Evolutionary conservation across 2,113 vertebrate genomes (phyloP), one percentile per base, ranked within the genome.

Genomic region (Sarotherodon lohbergeri): DNA sequence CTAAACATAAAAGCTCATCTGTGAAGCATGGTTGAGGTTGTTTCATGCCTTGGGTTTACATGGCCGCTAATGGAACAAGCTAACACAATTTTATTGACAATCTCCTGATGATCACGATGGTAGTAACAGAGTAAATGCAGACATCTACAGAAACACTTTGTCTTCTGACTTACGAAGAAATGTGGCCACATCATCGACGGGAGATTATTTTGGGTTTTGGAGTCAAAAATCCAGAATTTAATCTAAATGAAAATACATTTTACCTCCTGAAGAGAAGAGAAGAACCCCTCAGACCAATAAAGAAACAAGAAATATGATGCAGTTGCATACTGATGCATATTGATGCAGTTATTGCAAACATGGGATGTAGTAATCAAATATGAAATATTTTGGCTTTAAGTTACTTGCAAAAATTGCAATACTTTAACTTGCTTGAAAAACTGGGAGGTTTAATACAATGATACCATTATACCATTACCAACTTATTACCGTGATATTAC

Each of bases 101-200:
- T 71, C 1, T 27, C 8, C 22, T 24, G 10, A 66, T 36, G 9
- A 66, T 24, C 66, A 46, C 3, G 1, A 71, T 16, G 66, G 22
- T 43, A 46, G 66, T 24, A 71, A 24, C 7, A 6, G 12, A 71
- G 39, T 71, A 43, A 71, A 16, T 24, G 39, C 7, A 13, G 9
- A 43, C 8, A 16, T 43, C 66, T 71, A 46, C 39, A 71, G 13
- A 46, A 71, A 43, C n/a, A 43, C n/a, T 16, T 43, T 71, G 36
- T 24, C 39, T 43, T 14, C 39, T 22, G n/a, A 1, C 39, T 16
- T 71, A 43, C 5, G 1, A 43, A 24, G 39, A 71, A 71, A 43
- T 71, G n/a, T 43, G 0, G 36, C 66, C 36, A 24, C 66, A 16
- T 43, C 14, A 22, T 68, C 4, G 4, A 22, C 2, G 0, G 66